Conservation (phyloP, 2,113 vertebrate genomes). For the Perca schrenkii region DNA sequence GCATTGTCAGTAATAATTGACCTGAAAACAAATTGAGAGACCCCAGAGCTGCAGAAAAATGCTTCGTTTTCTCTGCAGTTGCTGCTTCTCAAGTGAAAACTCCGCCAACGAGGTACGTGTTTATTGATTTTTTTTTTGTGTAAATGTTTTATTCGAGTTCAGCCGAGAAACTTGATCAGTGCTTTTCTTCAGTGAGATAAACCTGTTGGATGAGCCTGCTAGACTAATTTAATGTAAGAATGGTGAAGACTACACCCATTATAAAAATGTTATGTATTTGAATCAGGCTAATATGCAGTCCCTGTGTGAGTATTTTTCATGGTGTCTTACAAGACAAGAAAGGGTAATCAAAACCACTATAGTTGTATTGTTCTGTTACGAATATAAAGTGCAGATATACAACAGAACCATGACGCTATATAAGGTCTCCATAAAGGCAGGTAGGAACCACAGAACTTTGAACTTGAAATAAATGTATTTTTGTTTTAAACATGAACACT, state of each 20-base stretch:
- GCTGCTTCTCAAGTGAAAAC: slow-evolving; percentile 49
- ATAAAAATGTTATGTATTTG: not conserved
- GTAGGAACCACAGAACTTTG: not conserved
- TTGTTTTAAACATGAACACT: not conserved
- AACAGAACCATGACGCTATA: not conserved
- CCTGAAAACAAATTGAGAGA: slow-evolving; percentile 57
- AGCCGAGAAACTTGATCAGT: not conserved
- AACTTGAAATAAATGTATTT: not conserved
- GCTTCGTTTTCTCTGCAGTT: slow-evolving; percentile 68
- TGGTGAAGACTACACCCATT: not conserved
- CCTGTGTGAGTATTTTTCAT: not conserved
- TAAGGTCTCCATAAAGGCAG: not conserved
- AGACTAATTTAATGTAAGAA: not conserved
- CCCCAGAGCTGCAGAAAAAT: slow-evolving; percentile 53
- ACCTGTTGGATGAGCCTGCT: not conserved
- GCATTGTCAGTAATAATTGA: slow-evolving; percentile 67
- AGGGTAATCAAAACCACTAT: not conserved
- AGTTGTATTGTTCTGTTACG: not conserved
- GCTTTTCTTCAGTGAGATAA: not conserved
- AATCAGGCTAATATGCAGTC: not conserved
- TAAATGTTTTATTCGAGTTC: not conserved
- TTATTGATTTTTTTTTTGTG: not conserved
- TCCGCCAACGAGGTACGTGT: slow-evolving; percentile 67
- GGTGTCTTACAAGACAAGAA: not conserved
- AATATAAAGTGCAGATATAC: not conserved